These are phyloP conservation scores for Heliocidaris erythrogramma DNA, from an alignment of 35 echinoderm and acorn worm species.

Conservation along the genomic window DNA sequence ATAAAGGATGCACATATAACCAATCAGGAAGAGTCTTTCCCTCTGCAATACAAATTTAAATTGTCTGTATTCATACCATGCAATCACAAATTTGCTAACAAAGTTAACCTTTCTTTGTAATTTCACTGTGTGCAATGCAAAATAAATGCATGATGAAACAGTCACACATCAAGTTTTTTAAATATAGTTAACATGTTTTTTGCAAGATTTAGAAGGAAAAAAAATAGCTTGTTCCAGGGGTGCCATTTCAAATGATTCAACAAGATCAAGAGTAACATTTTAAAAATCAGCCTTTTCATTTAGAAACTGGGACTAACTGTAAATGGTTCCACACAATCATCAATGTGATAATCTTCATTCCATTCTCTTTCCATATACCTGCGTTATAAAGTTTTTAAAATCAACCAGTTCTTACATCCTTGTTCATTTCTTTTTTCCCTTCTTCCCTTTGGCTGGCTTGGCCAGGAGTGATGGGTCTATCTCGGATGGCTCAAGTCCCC, in stretches of 20 bases:
- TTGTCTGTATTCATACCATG: too few relatives aligned
- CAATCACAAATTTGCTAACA: too few relatives aligned
- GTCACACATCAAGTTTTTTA: too few relatives aligned
- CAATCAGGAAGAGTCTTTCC: too few relatives aligned
- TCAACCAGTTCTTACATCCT: background rate
- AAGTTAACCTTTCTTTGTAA: too few relatives aligned
- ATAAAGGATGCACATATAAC: too few relatives aligned
- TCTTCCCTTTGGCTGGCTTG: slow-evolving; percentile 79
- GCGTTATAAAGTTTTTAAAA: background rate
- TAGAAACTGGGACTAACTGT: background rate
- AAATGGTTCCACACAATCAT: background rate
- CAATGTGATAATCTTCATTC: background rate
- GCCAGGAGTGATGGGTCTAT: slow-evolving; percentile 84
- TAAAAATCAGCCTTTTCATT: background rate
- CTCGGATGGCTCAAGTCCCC: slow-evolving; percentile 71
- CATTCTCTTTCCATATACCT: too few relatives aligned
- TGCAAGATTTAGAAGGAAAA: too few relatives aligned
- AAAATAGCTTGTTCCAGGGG: background rate
- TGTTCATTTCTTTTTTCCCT: slow-evolving; percentile 35
- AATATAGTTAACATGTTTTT: too few relatives aligned
- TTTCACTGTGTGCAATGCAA: too few relatives aligned
- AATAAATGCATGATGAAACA: too few relatives aligned
- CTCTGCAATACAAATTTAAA: too few relatives aligned
- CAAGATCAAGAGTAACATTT: background rate
- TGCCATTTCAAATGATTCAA: background rate